phyloP scores from a whole-genome alignment of 2,113 vertebrate species.

The Muntiacus muntjak region DNA sequence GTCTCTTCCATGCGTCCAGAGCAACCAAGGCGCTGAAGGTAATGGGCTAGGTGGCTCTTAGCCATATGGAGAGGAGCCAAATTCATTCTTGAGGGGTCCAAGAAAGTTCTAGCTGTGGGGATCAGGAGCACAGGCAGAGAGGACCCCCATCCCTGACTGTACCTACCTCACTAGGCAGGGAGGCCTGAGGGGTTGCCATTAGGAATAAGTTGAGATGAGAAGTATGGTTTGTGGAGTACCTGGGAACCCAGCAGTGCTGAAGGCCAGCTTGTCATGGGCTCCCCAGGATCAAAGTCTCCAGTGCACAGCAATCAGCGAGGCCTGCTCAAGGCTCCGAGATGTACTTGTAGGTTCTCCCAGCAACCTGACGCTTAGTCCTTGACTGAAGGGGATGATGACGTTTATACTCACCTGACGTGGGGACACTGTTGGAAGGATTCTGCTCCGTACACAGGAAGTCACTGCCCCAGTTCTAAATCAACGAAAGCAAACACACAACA shows the following conservation, averaged over 20 bases:
- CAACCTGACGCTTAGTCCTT: not conserved
- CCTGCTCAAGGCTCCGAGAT: not conserved
- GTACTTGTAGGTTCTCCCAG: not conserved
- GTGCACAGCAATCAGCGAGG: not conserved
- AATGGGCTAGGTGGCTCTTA: not conserved
- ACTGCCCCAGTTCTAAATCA: constrained; percentile 90
- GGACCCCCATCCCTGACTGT: not conserved
- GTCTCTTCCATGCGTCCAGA: not conserved
- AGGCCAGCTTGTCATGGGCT: not conserved
- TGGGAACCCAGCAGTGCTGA: not conserved
- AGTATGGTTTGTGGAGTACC: not conserved
- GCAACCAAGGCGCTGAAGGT: not conserved
- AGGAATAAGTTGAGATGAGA: not conserved
- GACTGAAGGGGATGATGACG: not conserved
- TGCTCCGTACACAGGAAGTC: constrained; percentile 84
- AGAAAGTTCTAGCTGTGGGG: not conserved
- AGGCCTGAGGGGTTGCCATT: not conserved
- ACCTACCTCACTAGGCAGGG: not conserved
- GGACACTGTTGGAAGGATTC: constrained; percentile 79
- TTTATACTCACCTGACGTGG: constrained; percentile 88
- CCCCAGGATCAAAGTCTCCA: not conserved
- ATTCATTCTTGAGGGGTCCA: not conserved
- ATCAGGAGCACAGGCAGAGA: not conserved
- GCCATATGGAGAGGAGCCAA: not conserved
- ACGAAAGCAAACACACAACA: constrained; percentile 6